Conservation (phyloP, 2,888 invertebrate species). For the Erynnis tages region DNA sequence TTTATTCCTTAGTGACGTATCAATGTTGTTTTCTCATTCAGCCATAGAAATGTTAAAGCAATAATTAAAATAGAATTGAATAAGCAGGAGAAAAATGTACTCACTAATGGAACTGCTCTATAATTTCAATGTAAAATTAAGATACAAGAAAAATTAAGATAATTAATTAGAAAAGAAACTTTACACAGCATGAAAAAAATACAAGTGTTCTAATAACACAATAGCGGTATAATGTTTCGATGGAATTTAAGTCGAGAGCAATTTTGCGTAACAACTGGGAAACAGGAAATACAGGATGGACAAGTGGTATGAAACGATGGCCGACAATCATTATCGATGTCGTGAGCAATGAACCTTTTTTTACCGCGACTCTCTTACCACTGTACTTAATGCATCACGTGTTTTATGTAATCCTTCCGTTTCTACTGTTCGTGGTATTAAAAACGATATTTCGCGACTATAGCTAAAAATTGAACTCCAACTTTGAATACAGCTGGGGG, state of each 20-base stretch:
- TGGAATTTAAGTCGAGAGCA: constrained; percentile 60
- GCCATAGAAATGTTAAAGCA: too few species aligned
- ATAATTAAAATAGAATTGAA: too few species aligned
- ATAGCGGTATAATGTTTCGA: constrained; percentile 45
- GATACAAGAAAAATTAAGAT: too few species aligned
- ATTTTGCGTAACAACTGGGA: constrained; percentile 61
- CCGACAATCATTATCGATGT: constrained; percentile 54
- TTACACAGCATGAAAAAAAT: constrained; percentile 14
- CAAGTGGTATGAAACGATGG: constrained; percentile 45
- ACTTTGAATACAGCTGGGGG: too few species aligned
- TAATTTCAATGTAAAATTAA: too few species aligned
- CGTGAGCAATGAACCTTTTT: constrained; percentile 51
- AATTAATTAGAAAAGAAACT: too few species aligned
- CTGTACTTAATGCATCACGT: constrained; percentile 28
- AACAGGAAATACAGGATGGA: constrained; percentile 74
- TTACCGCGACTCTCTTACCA: constrained; percentile 33
- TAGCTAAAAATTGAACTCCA: too few species aligned
- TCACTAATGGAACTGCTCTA: too few species aligned
- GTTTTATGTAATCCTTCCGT: constrained; percentile 37
- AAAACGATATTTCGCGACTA: background rate
- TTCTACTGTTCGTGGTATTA: background rate
- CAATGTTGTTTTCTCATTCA: too few species aligned
- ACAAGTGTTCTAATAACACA: constrained; percentile 58
- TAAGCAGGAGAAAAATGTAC: too few species aligned
- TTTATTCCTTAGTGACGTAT: too few species aligned